Conservation (phyloP, 2,888 invertebrate genomes). For the Podotricha telesiphe region DNA sequence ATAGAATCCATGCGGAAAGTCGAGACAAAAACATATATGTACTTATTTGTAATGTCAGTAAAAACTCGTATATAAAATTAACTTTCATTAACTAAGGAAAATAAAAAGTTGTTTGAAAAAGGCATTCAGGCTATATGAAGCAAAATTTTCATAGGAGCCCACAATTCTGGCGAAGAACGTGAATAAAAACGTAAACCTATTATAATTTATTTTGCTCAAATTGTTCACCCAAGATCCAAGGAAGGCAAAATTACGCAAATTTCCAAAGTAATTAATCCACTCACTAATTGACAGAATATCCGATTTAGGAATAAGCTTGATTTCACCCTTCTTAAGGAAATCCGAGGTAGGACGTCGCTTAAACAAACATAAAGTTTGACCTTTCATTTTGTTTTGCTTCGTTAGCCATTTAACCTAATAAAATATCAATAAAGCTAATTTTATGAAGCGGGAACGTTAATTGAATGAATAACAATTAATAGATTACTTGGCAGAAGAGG, state of each 20-base stretch:
- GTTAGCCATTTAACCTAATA: slow-evolving; percentile 21
- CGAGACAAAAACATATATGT: no score
- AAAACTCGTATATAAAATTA: no score
- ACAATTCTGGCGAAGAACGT: background rate
- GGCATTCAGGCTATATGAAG: background rate
- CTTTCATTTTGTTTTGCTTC: slow-evolving; percentile 22
- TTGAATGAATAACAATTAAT: slow-evolving; percentile 15
- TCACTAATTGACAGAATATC: slow-evolving; percentile 53
- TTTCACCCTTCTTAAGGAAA: slow-evolving; percentile 40
- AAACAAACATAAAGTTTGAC: slow-evolving; percentile 23
- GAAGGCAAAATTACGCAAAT: slow-evolving; percentile 43
- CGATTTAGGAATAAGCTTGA: slow-evolving; percentile 49
- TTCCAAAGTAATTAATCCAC: slow-evolving; percentile 50
- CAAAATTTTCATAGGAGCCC: background rate
- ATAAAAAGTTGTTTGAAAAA: no score
- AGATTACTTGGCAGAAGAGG: background rate
- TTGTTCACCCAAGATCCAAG: slow-evolving; percentile 35
- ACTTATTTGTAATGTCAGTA: no score
- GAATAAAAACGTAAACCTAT: slow-evolving; percentile 32
- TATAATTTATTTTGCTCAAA: slow-evolving; percentile 37
- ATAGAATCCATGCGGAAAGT: no score
- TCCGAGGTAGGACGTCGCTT: slow-evolving; percentile 11
- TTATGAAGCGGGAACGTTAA: slow-evolving; percentile 19
- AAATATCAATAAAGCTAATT: slow-evolving; percentile 22
- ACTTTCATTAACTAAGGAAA: no score